Evolutionary conservation across 1,140 invertebrate genomes (phyloP).

Genomic region (Nautilus pompilius): DNA sequence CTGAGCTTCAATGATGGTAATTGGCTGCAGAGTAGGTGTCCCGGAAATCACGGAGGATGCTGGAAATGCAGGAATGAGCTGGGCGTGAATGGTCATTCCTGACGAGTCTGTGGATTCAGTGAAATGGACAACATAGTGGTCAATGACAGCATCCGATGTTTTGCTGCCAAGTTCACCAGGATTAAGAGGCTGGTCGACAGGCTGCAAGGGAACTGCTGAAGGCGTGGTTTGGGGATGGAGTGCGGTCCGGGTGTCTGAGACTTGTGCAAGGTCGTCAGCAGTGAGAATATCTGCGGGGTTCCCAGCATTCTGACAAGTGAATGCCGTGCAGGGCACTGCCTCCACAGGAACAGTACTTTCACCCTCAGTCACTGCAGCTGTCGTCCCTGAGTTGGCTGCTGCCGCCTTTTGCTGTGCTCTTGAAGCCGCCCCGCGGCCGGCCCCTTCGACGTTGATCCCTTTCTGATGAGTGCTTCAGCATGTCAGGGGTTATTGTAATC

Average conservation of each 20-base stretch:
- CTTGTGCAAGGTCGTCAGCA: too few species aligned
- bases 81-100: slow-evolving; percentile 32
- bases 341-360: neutral
- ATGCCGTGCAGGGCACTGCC: neutral
- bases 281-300: too few species aligned
- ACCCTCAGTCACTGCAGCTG: neutral
- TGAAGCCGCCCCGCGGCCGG: neutral
- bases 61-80: slow-evolving; percentile 30
- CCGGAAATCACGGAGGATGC: slow-evolving; percentile 8
- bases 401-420: too few species aligned
- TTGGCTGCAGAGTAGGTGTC: slow-evolving; percentile 27
- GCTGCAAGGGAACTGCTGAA: slow-evolving; percentile 6
- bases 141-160: slow-evolving; percentile 17
- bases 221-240: neutral
- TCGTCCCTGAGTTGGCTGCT: neutral
- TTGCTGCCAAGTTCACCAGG: neutral
- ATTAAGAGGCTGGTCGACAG: neutral
- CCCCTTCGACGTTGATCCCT: slow-evolving; percentile 7
- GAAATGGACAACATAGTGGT: slow-evolving; percentile 38
- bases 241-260: neutral
- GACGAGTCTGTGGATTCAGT: slow-evolving; percentile 27
- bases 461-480: slow-evolving; percentile 5
- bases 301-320: neutral
- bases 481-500: slow-evolving; percentile 17
- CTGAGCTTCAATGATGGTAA: slow-evolving; percentile 42